Evolutionary conservation across 2,797 vertebrate species (phyloP).

Genomic region (Acestrorhynchus altus): DNA sequence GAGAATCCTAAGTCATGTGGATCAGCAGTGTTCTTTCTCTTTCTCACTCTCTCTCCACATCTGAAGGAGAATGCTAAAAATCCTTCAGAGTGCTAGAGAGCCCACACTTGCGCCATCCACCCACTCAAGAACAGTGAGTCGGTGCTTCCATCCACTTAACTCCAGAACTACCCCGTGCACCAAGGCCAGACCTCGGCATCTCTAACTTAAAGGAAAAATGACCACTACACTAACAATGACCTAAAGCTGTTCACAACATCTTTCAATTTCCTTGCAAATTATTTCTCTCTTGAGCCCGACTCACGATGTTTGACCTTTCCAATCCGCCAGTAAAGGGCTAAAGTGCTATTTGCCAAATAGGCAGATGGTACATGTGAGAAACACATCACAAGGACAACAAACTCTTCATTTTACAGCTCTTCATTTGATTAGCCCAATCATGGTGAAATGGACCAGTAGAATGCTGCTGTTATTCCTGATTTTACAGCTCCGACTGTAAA

Average conservation of each 20-base stretch:
- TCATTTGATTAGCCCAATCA: too few species aligned
- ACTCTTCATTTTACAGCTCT: too few species aligned
- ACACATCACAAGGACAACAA: too few species aligned
- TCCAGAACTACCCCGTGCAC: conserved; percentile 36
- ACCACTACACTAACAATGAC: conserved; percentile 41
- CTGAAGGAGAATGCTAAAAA: conserved; percentile 57
- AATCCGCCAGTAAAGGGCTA: too few species aligned
- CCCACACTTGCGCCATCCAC: conserved; percentile 45
- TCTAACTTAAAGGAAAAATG: conserved; percentile 20
- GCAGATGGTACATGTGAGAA: too few species aligned
- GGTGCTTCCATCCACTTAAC: conserved; percentile 52
- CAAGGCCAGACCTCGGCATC: conserved; percentile 27
- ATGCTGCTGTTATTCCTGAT: too few species aligned
- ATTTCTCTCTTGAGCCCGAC: neutral
- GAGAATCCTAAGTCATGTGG: conserved; percentile 40
- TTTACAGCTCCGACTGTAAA: too few species aligned
- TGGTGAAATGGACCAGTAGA: too few species aligned
- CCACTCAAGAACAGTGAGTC: conserved; percentile 52
- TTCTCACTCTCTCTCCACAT: conserved; percentile 32
- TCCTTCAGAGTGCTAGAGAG: conserved; percentile 51
- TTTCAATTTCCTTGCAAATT: neutral
- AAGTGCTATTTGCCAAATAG: too few species aligned
- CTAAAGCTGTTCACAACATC: conserved; percentile 38
- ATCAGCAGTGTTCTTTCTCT: conserved; percentile 49
- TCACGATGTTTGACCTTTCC: neutral